Conservation (phyloP, 1,140 invertebrate genomes). For the Pseudomyrmex concolor region DNA sequence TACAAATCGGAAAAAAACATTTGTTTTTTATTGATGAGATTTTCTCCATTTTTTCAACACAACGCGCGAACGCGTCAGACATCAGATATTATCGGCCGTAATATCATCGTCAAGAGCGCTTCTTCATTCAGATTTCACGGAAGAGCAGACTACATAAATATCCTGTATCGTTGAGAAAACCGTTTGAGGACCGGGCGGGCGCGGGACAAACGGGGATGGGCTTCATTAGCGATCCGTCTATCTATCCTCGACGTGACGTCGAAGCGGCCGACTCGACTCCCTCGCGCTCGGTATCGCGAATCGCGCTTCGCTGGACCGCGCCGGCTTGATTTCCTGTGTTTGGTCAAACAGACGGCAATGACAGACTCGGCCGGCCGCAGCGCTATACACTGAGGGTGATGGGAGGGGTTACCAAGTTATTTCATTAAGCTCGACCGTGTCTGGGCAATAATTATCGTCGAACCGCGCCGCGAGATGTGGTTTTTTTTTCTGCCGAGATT, state of each 20-base stretch:
- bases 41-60: too few species aligned
- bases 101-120: neutral
- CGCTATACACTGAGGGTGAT: conserved; percentile 49
- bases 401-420: conserved; percentile 72
- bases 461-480: conserved; percentile 41
- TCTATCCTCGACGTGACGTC: conserved; percentile 58
- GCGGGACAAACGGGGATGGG: conserved; percentile 31
- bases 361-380: conserved; percentile 62
- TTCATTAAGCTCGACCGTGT: conserved; percentile 66
- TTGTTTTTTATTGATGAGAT: neutral
- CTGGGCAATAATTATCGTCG: conserved; percentile 68
- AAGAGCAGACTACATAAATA: conserved; percentile 47
- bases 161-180: conserved; percentile 33
- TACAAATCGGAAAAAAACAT: neutral
- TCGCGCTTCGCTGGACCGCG: conserved; percentile 56
- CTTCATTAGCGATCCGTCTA: conserved; percentile 77
- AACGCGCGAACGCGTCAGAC: neutral
- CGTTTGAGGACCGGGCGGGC: neutral
- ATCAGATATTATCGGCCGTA: conserved; percentile 10
- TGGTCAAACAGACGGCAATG: conserved; percentile 75
- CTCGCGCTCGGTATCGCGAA: conserved; percentile 69
- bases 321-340: conserved; percentile 75
- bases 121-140: conserved; percentile 51
- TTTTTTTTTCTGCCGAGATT: conserved; percentile 50
- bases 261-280: conserved; percentile 45